Conservation (phyloP, 2,113 vertebrate genomes). For the Canis aureus region DNA sequence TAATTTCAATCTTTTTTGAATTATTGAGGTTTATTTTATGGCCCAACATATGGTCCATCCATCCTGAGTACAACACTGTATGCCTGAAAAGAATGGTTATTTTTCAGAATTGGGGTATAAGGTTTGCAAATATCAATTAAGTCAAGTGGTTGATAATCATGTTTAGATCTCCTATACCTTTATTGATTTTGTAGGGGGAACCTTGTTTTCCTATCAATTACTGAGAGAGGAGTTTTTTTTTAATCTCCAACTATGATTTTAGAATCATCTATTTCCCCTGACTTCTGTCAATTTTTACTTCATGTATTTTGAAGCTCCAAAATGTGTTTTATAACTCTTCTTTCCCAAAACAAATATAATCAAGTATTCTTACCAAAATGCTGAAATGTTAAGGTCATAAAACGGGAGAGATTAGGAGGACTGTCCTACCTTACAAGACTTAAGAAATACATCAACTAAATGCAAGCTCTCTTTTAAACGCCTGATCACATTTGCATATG, state of each 20-base stretch:
- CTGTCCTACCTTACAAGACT: not conserved
- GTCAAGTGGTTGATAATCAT: not conserved
- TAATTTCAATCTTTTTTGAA: constrained; percentile 6
- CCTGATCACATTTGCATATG: not conserved
- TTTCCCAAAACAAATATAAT: constrained; percentile 35
- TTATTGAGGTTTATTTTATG: constrained; percentile 19
- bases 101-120: not conserved
- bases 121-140: not conserved
- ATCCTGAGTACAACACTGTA: not conserved
- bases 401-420: not conserved
- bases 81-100: constrained; percentile 1
- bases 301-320: not conserved
- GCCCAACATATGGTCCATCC: not conserved
- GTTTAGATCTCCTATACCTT: not conserved
- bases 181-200: not conserved
- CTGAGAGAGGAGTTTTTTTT: constrained; percentile 22
- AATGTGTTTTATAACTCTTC: constrained; percentile 1
- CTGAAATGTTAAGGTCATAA: constrained; percentile 2
- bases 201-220: not conserved
- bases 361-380: not conserved
- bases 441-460: not conserved
- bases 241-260: not conserved
- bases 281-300: constrained; percentile 2
- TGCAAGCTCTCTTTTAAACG: not conserved
- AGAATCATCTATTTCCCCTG: constrained; percentile 1